Evolutionary conservation across 2,888 invertebrate genomes (phyloP).

Genomic region (Carterocephalus palaemon): DNA sequence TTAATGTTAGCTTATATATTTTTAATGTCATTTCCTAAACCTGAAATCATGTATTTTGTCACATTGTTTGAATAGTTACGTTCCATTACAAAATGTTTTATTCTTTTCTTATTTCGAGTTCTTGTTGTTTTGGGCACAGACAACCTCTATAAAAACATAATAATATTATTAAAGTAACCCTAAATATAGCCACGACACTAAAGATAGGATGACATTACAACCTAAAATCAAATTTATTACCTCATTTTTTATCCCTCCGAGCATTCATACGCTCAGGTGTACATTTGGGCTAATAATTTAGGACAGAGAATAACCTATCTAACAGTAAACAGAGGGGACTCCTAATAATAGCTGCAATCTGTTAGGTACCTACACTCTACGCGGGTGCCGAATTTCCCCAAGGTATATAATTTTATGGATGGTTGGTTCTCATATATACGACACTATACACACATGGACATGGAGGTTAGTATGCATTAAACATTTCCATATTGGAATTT

Average conservation of each 20-base stretch:
- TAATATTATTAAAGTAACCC: too few species aligned
- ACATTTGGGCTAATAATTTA: constrained; percentile 59
- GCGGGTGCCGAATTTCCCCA: constrained; percentile 68
- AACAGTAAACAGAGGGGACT: constrained; percentile 63
- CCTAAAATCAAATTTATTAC: constrained; percentile 53
- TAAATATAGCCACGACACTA: not conserved
- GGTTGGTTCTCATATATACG: constrained; percentile 40
- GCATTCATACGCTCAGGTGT: constrained; percentile 44
- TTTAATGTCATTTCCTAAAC: too few species aligned
- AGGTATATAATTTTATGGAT: constrained; percentile 53
- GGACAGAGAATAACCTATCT: constrained; percentile 64
- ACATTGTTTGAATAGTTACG: too few species aligned
- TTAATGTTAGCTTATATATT: too few species aligned
- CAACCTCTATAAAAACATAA: too few species aligned
- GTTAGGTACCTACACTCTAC: constrained; percentile 46
- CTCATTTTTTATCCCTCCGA: constrained; percentile 50
- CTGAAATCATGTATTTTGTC: too few species aligned
- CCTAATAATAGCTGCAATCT: constrained; percentile 73
- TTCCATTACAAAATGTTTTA: too few species aligned
- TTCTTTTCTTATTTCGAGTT: too few species aligned
- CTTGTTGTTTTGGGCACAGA: too few species aligned
- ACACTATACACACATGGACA: constrained; percentile 12
- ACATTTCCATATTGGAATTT: too few species aligned
- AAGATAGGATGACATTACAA: constrained; percentile 15
- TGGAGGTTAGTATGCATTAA: too few species aligned